Base-by-base conservation (phyloP, 1,140 invertebrate genomes). In the Drosophila rhopaloa region DNA sequence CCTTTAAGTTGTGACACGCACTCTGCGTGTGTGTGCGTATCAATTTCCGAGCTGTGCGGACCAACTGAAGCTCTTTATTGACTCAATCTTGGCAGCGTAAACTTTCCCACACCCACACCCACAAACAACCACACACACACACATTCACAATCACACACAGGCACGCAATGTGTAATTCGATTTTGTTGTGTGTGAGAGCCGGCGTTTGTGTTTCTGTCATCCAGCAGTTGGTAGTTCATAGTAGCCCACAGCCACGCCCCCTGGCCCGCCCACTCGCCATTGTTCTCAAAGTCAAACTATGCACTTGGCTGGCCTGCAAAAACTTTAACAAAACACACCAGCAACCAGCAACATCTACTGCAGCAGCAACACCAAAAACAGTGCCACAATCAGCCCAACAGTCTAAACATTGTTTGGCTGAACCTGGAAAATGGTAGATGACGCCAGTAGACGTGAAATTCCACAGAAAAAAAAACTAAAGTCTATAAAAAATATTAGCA, bases 61-160 rank as follows among this genome's bases (percentile, higher is more conserved):
- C 59, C 72, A 75, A 65, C 53, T 68, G 63, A 76, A 86, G 67
- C 83, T 75, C 77, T 88, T 83, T 88, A 88, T 83, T 84, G 83
- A 83, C 84, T 88, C 83, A 88, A 89, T 88, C 83, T 80, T 62
- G 66, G 75, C 72, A 73, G 71, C 77, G 75, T 68, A 91, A 91
- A 90, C 77, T 89, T 84, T 79, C 53, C 46, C 73, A 46, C 51
- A 75, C 53, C 67, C 77, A 59, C 71, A 75, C 61, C 50, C 66
- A 35, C 51, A 60, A 71, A 72, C 59, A 57, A 50, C 24, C 24
- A 32, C 51, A 57, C 38, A 56, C 38, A 56, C 68, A 75, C 65
- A 75, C 65, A 67, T 67, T 5, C 8, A 4, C 48, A 59, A 59
- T 58, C 11, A 19, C 53, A 80, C 77, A 66, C 65, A 59, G 47